A percentile compares a stretch with the other conserved stretches of the same genome.
Evolutionary conservation across 2,797 vertebrate species (phyloP).

Genomic region (Ispidina picta): DNA sequence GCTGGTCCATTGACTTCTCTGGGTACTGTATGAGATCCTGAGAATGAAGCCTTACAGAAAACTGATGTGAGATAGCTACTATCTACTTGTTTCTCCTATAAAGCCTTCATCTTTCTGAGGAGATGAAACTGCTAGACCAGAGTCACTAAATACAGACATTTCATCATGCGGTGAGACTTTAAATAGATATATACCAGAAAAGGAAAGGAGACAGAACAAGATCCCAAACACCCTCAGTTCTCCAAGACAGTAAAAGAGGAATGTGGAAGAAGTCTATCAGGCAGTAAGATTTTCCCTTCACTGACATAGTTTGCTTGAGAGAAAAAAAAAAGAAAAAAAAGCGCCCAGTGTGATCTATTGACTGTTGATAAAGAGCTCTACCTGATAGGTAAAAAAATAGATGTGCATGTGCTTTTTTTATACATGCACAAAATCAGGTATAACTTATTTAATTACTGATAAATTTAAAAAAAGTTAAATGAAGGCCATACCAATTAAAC

Average conservation of each 20-base stretch:
- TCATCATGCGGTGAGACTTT: neutral
- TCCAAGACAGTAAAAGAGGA: neutral
- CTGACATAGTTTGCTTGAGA: neutral
- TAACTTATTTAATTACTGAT: neutral
- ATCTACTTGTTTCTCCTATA: neutral
- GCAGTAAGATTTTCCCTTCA: neutral
- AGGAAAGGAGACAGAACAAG: conserved; percentile 6
- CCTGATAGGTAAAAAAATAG: neutral
- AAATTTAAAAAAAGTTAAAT: neutral
- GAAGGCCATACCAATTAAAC: neutral
- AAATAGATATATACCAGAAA: conserved; percentile 30
- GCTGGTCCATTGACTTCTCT: neutral
- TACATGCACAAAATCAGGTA: neutral
- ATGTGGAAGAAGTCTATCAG: neutral
- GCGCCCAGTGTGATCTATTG: neutral
- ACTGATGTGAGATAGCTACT: neutral
- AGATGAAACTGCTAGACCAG: neutral
- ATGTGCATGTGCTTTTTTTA: neutral
- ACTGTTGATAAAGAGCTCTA: neutral
- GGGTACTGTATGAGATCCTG: neutral
- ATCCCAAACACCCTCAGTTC: neutral
- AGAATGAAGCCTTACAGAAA: neutral
- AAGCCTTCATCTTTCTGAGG: neutral
- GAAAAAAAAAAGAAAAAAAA: neutral
- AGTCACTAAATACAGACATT: neutral